Conservation (phyloP, 2,888 invertebrate genomes). For the Gandaritis pyraliata region DNA sequence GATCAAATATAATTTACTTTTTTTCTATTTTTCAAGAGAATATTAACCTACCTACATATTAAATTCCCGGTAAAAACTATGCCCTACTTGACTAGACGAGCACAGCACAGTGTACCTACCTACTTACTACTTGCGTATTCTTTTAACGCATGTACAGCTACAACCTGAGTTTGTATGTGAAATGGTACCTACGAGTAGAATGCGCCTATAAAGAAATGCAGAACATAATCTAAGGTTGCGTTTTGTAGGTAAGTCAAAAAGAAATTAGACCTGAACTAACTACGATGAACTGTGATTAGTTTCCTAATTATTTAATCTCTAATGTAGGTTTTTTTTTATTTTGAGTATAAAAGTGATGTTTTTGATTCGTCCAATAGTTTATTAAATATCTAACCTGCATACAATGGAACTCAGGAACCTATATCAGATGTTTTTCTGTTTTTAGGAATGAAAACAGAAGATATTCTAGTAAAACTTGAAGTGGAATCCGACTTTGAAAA, state of each 20-base stretch:
- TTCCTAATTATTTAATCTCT: background rate
- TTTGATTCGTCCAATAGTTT: background rate
- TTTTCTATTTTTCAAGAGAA: too few species aligned
- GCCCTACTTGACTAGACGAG: too few species aligned
- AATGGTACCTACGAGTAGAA: too few species aligned
- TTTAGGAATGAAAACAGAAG: conserved; percentile 76
- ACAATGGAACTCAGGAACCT: conserved; percentile 50
- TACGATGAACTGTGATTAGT: background rate
- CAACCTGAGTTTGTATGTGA: too few species aligned
- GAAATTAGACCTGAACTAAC: background rate
- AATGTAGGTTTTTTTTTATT: background rate
- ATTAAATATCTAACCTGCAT: conserved; percentile 10
- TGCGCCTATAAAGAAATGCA: too few species aligned
- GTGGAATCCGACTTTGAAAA: conserved; percentile 56
- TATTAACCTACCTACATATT: too few species aligned
- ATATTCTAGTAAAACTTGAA: conserved; percentile 61
- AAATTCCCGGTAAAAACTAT: too few species aligned
- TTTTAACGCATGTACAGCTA: too few species aligned
- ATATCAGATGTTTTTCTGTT: conserved; percentile 78
- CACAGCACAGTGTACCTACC: too few species aligned
- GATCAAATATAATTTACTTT: too few species aligned
- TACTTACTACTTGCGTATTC: too few species aligned
- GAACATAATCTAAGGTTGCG: too few species aligned
- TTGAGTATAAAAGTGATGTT: background rate
- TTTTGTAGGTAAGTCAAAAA: background rate